Conservation (phyloP, 2,797 vertebrate species). For the Tangara arthus region DNA sequence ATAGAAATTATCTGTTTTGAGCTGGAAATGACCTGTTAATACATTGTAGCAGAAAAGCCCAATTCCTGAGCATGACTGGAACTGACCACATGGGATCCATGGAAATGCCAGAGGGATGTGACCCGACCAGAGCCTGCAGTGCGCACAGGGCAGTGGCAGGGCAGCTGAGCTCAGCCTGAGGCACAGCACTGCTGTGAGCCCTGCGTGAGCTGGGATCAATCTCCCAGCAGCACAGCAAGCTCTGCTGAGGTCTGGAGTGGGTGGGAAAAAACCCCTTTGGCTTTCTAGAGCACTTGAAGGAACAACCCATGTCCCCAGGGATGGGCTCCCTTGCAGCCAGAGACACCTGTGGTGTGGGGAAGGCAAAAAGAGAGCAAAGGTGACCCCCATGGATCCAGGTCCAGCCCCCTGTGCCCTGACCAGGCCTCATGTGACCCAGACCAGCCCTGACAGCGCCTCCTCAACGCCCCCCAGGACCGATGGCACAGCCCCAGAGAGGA, state of each 20-base stretch:
- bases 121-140: accelerated
- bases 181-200: not conserved
- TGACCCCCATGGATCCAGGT: not conserved
- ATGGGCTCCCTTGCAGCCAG: accelerated
- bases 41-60: not conserved
- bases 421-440: not conserved
- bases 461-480: accelerated
- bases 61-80: not conserved
- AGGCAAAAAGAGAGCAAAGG: not conserved
- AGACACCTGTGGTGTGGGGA: not conserved
- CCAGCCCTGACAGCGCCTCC: not conserved
- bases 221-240: not conserved
- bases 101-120: accelerated
- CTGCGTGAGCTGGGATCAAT: not conserved
- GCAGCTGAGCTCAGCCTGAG: not conserved
- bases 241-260: not conserved
- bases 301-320: not conserved
- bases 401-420: not conserved
- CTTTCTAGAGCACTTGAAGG: not conserved
- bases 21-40: not conserved
- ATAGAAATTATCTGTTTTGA: not conserved
- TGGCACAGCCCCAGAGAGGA: not conserved
- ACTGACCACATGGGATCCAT: not conserved
- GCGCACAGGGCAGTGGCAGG: accelerated
- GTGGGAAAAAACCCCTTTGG: not conserved